Conservation (phyloP, 2,113 vertebrate genomes). For the Danio rerio region GRCz12tu NC_133189.1:25167001-25167500, state of each 20-base stretch:
- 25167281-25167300: background rate
- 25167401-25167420: background rate
- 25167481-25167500: background rate
- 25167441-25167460: background rate
- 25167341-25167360: background rate
- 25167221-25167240: background rate
- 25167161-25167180: no score
- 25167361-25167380: conserved; percentile 57
- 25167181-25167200: background rate
- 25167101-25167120: no score
- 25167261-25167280: background rate
- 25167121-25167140: no score
- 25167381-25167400: background rate
- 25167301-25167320: background rate
- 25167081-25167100: no score
- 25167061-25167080: no score
- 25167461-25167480: background rate
- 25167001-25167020: no score
- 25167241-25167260: background rate
- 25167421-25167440: background rate
- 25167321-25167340: background rate
- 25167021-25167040: no score
- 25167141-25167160: no score
- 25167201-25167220: background rate
- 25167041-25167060: no score